A percentile compares a stretch with the other conserved stretches of the same genome.
phyloP scores from a whole-genome alignment of 2,888 invertebrate genomes.

The Heliconius hortense region DNA sequence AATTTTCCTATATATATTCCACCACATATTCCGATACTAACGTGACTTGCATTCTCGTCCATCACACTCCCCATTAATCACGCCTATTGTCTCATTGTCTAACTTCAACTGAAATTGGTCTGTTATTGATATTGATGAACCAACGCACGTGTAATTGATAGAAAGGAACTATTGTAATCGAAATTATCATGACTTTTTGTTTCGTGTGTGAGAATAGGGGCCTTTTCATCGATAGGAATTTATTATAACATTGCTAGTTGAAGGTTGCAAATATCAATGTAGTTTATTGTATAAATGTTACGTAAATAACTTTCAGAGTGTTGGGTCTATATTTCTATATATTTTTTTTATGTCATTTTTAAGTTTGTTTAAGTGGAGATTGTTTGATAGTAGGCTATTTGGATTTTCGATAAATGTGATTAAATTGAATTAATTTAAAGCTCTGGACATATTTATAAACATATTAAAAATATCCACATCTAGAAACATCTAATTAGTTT shows the following conservation, averaged over 20 bases:
- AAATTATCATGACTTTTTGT: constrained; percentile 15
- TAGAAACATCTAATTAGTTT: too few relatives aligned
- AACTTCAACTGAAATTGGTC: constrained; percentile 33
- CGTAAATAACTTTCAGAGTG: too few relatives aligned
- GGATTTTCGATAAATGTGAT: too few relatives aligned
- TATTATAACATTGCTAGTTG: neutral
- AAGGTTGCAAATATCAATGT: neutral
- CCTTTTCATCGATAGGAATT: neutral
- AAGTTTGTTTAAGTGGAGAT: too few relatives aligned
- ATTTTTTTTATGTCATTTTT: too few relatives aligned
- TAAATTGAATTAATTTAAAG: too few relatives aligned
- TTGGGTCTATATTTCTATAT: too few relatives aligned
- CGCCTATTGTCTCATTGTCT: constrained; percentile 27
- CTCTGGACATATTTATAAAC: too few relatives aligned
- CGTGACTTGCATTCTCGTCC: constrained; percentile 30
- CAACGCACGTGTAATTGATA: constrained; percentile 29
- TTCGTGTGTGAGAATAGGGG: neutral
- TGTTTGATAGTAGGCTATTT: too few relatives aligned
- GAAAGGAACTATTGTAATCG: constrained; percentile 8
- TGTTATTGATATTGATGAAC: constrained; percentile 43
- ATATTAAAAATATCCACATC: too few relatives aligned
- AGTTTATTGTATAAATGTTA: too few relatives aligned
- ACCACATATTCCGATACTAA: neutral
- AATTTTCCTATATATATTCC: neutral
- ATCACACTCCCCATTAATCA: constrained; percentile 32